Base-by-base conservation (phyloP, 2,888 invertebrate genomes). In the Xanthorhoe designata region DNA sequence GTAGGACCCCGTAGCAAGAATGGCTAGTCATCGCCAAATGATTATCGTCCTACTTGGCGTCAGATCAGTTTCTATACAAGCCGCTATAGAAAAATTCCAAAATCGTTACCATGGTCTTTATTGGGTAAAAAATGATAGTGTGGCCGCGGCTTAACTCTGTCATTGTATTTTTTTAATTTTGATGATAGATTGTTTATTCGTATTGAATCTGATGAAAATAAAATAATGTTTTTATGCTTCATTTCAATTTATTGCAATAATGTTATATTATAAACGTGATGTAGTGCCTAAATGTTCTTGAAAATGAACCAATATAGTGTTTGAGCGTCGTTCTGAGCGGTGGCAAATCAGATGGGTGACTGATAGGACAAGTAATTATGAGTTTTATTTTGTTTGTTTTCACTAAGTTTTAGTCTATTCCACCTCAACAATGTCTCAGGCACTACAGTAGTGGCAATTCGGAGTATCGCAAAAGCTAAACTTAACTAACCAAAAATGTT, bases 21-120 rank as follows among this genome's bases (percentile, higher is more conserved):
- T 78, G 79, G 81, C 85, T 76, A 89, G 90, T 92, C 91, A 92
- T 87, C 84, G 82, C 77, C 79, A 85, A 89, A 88, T 88, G 84
- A 88, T 88, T 88, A 87, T 77, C 80, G 81, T 78, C 76, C 78
- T 80, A 79, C 81, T 84, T 83, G 73, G 78, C 78, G 85, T 80
- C 82, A 78, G 82, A 79, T 81, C 79, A 69, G 72, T 77, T 76
- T 72, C 75, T 77, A 78, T 83, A 84, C 82, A 78, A 80, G 77
- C 68, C 68, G 64, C 70, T n/a, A 77, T 60, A 45, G 78, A 79
- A 2, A 42, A 83, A 78, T 77, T 72, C 69, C 69, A 45, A 49
- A 45, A 51, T 52, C 42, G 47, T 24, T 58, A 59, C 49, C 60
- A 54, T 42, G 42, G 17, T 24, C 42, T 53, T 52, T 56, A 19